phyloP scores from a whole-genome alignment of 2,113 vertebrate species.

The Heteronetta atricapilla region DNA sequence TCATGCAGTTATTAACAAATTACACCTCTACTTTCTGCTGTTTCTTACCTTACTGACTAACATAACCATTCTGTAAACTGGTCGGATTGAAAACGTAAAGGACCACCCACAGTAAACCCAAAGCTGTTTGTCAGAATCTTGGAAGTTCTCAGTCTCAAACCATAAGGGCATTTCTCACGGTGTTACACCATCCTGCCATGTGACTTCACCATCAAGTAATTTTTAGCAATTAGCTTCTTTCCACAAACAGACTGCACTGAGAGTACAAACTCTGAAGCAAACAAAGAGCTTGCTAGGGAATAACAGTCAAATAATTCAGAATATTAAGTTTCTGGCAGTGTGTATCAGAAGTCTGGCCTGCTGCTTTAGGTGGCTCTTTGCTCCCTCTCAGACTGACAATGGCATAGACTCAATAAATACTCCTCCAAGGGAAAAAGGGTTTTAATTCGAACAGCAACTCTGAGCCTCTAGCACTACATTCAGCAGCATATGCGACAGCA shows the following conservation, averaged over 20 bases:
- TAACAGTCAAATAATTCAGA: not conserved
- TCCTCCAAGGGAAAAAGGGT: not conserved
- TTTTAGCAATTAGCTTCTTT: constrained; percentile 40
- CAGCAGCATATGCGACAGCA: not conserved
- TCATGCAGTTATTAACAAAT: not conserved
- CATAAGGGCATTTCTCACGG: not conserved
- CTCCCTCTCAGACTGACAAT: not conserved
- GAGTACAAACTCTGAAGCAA: not conserved
- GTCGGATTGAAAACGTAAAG: not conserved
- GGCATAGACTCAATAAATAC: not conserved
- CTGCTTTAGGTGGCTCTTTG: not conserved
- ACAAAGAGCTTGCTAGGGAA: not conserved
- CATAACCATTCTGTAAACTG: not conserved
- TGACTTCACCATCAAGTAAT: not conserved
- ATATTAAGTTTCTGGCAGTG: not conserved
- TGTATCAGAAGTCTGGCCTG: not conserved
- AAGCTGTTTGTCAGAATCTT: not conserved
- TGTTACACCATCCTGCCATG: not conserved
- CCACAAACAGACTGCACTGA: not conserved
- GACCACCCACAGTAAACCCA: not conserved
- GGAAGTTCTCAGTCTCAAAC: not conserved
- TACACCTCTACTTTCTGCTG: not conserved
- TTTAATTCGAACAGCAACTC: not conserved
- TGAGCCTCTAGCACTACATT: not conserved
- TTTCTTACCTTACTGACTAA: not conserved